Evolutionary conservation across 2,888 invertebrate genomes (phyloP).

Genomic region (Hirudinaria manillensis): DNA sequence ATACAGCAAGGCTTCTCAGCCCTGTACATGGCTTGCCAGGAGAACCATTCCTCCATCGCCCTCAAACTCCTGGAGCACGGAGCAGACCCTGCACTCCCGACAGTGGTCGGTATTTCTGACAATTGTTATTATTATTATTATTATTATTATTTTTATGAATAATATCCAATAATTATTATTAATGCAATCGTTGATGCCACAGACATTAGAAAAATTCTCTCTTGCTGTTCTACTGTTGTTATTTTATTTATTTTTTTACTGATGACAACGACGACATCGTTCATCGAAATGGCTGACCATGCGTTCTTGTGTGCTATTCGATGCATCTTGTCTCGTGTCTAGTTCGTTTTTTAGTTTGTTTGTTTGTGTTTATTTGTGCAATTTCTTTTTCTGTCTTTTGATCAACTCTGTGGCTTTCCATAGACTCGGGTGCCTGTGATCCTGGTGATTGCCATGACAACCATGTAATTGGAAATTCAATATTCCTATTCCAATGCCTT

Average conservation of each 20-base stretch:
- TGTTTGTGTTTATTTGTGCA: too few relatives aligned
- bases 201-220: neutral
- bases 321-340: too few relatives aligned
- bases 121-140: slow-evolving; percentile 59
- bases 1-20: slow-evolving; percentile 23
- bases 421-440: too few relatives aligned
- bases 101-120: neutral
- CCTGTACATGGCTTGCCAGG: slow-evolving; percentile 28
- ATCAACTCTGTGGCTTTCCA: too few relatives aligned
- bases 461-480: too few relatives aligned
- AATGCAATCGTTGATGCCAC: neutral
- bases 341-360: too few relatives aligned
- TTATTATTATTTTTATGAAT: neutral
- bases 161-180: neutral
- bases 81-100: slow-evolving; percentile 15
- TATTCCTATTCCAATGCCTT: too few relatives aligned
- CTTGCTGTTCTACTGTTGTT: neutral
- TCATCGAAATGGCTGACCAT: too few relatives aligned
- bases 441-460: too few relatives aligned
- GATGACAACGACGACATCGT: too few relatives aligned
- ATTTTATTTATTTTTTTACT: neutral
- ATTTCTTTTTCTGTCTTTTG: too few relatives aligned
- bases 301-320: too few relatives aligned
- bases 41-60: slow-evolving; percentile 18
- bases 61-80: slow-evolving; percentile 2